Conservation (phyloP, 1,140 invertebrate genomes). For the Eciton burchellii region DNA sequence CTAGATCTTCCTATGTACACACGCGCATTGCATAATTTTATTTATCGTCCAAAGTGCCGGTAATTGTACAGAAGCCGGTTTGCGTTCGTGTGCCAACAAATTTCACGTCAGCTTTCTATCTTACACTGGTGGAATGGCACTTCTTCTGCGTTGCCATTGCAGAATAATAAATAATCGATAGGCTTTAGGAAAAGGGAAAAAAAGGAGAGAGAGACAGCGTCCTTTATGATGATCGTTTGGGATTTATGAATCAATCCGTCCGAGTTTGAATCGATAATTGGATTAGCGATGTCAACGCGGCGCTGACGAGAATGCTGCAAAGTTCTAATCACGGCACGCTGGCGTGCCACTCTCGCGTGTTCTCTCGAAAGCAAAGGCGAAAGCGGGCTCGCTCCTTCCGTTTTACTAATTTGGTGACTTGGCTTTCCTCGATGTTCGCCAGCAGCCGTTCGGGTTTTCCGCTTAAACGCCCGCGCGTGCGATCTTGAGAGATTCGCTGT, state of each 20-base stretch:
- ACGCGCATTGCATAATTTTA: conserved; percentile 49
- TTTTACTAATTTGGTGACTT: conserved; percentile 66
- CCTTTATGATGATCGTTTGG: not conserved
- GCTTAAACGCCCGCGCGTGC: not conserved
- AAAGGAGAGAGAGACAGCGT: not conserved
- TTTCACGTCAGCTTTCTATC: conserved; percentile 64
- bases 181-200: too few relatives aligned
- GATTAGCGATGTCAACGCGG: not conserved
- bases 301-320: conserved; percentile 50
- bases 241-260: conserved; percentile 14
- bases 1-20: not conserved
- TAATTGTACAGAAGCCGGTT: conserved; percentile 4
- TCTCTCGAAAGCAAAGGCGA: conserved; percentile 62
- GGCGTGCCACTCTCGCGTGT: conserved; percentile 47
- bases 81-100: conserved; percentile 33
- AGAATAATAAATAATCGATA: not conserved
- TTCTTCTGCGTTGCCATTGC: not conserved
- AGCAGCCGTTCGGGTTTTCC: not conserved
- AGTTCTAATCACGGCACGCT: conserved; percentile 62
- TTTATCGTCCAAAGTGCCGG: not conserved
- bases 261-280: not conserved
- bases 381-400: conserved; percentile 69
- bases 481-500: not conserved
- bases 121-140: conserved; percentile 8
- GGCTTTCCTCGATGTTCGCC: conserved; percentile 18